Evolutionary conservation across 2,797 vertebrate species (phyloP).

Genomic region (Tamandua tetradactyla): DNA sequence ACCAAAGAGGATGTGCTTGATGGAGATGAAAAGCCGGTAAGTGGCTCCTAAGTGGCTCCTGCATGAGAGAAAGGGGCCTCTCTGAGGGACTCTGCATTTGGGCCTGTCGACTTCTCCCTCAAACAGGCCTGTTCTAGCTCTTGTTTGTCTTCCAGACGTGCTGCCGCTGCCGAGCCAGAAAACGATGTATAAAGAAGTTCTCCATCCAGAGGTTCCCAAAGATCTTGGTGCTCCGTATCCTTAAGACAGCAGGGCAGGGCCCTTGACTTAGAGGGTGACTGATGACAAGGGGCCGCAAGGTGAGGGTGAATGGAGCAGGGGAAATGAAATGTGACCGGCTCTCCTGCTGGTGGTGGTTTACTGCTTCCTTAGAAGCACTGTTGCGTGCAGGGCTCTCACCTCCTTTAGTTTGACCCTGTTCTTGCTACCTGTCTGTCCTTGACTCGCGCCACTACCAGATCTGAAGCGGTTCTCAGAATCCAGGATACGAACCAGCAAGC

Average conservation of each 20-base stretch:
- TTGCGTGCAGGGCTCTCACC: accelerated
- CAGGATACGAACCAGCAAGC: conserved; percentile 92
- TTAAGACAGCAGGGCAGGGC: conserved; percentile 75
- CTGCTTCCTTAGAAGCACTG: background rate
- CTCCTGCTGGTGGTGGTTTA: background rate
- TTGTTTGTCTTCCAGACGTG: conserved; percentile 88
- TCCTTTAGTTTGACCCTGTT: accelerated
- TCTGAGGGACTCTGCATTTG: accelerated
- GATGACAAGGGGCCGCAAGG: background rate
- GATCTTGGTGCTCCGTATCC: conserved; percentile 98
- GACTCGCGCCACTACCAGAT: conserved; percentile 86
- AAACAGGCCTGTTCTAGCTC: background rate
- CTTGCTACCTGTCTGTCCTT: conserved; percentile 83
- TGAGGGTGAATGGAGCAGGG: background rate
- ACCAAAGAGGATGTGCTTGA: conserved; percentile 96
- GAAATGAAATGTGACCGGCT: background rate
- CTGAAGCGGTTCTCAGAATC: conserved; percentile 97
- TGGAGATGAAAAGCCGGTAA: conserved; percentile 95
- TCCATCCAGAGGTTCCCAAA: conserved; percentile 98
- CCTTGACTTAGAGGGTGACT: background rate
- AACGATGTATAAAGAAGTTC: conserved; percentile 96
- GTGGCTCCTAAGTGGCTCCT: conserved; percentile 74
- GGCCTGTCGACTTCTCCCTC: background rate
- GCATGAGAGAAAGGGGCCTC: accelerated
- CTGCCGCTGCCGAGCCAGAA: conserved; percentile 93